A percentile compares a stretch with the other conserved stretches of the same genome.
Evolutionary conservation across 2,113 vertebrate genomes (phyloP).

Genomic region (Hydrochoerus hydrochaeris): DNA sequence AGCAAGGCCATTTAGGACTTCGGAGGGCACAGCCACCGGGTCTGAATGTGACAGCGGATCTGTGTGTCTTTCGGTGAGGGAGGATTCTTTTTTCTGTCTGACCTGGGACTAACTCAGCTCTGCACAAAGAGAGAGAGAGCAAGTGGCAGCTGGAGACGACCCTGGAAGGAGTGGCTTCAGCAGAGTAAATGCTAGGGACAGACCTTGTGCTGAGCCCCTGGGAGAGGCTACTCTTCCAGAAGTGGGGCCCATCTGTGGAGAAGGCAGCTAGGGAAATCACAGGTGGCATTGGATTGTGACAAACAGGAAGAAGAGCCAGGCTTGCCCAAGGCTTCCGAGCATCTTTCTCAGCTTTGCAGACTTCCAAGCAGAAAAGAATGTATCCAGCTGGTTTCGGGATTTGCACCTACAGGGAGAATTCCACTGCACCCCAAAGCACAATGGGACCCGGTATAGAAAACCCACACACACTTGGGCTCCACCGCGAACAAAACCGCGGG

Average conservation of each 20-base stretch:
- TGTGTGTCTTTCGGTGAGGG: not conserved
- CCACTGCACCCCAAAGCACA: not conserved
- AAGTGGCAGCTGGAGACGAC: slow-evolving; percentile 64
- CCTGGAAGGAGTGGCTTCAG: slow-evolving; percentile 53
- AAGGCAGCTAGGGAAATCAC: slow-evolving; percentile 44
- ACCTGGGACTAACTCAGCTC: not conserved
- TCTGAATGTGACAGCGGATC: slow-evolving; percentile 23
- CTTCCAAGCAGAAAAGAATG: not conserved
- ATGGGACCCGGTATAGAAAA: too few species aligned
- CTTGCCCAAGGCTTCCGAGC: slow-evolving; percentile 53
- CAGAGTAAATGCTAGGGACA: not conserved
- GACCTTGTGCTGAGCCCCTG: not conserved
- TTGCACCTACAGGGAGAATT: not conserved
- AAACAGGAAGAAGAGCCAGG: slow-evolving; percentile 59
- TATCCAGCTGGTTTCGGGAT: not conserved
- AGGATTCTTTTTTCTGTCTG: slow-evolving; percentile 26
- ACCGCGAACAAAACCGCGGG: not conserved
- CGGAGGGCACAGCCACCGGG: slow-evolving; percentile 31
- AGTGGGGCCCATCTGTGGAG: slow-evolving; percentile 24
- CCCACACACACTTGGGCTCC: not conserved
- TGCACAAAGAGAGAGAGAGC: not conserved
- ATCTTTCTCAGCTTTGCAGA: slow-evolving; percentile 39
- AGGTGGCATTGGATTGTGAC: not conserved
- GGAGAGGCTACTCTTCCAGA: slow-evolving; percentile 24
- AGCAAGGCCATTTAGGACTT: slow-evolving; percentile 42